phyloP scores from a whole-genome alignment of 2,888 invertebrate species.

The Agriopis leucophaearia region DNA sequence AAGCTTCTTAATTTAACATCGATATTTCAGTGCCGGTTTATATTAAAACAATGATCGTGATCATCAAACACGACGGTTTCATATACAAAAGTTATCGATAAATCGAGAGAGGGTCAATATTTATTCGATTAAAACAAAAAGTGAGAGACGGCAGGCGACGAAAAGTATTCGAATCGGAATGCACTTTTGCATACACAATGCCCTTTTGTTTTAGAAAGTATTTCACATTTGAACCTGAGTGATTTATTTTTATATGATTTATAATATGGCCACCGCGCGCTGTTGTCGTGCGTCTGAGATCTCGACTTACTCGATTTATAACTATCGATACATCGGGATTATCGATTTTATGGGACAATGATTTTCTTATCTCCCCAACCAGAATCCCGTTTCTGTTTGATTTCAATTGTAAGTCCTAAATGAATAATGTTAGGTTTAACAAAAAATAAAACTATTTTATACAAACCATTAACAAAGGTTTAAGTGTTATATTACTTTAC shows the following conservation, averaged over 20 bases:
- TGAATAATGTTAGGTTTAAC: not conserved
- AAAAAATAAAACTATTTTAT: not conserved
- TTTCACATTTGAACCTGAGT: slow-evolving; percentile 83
- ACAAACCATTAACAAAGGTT: not conserved
- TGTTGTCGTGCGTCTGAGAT: slow-evolving; percentile 55
- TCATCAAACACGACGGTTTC: slow-evolving; percentile 77
- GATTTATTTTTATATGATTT: slow-evolving; percentile 85
- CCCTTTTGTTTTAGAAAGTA: slow-evolving; percentile 86
- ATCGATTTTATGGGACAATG: slow-evolving; percentile 27
- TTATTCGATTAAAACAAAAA: slow-evolving; percentile 70
- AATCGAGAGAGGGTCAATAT: slow-evolving; percentile 68
- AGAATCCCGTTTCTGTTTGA: slow-evolving; percentile 4
- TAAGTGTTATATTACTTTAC: not conserved
- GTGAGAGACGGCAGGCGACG: slow-evolving; percentile 77
- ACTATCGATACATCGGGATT: slow-evolving; percentile 24
- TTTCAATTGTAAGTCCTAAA: not conserved
- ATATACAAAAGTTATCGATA: slow-evolving; percentile 78
- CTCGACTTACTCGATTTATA: slow-evolving; percentile 32
- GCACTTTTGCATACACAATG: slow-evolving; percentile 85
- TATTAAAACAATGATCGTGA: slow-evolving; percentile 77
- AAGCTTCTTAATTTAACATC: slow-evolving; percentile 58
- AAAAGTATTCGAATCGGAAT: slow-evolving; percentile 82
- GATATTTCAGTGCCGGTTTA: slow-evolving; percentile 63
- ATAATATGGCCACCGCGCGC: slow-evolving; percentile 65
- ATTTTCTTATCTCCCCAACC: slow-evolving; percentile 8